Evolutionary conservation across 2,797 vertebrate species (phyloP).

Genomic region (Malurus splendens): DNA sequence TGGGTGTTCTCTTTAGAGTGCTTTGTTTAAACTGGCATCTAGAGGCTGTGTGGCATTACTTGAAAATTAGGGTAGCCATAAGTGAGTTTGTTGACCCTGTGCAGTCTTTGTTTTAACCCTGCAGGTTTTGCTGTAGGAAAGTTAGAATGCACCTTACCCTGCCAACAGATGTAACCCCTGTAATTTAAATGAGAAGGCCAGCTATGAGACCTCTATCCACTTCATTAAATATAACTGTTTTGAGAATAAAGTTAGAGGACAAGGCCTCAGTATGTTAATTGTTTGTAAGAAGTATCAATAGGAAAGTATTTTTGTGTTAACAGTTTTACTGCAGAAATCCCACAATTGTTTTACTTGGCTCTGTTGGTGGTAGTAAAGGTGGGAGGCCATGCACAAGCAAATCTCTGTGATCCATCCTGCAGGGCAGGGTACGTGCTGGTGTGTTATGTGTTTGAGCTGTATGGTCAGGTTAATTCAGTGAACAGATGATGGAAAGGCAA

Average conservation of each 20-base stretch:
- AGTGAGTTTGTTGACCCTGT: neutral
- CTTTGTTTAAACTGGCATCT: neutral
- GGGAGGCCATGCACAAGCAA: neutral
- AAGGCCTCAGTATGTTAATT: neutral
- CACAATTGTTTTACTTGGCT: neutral
- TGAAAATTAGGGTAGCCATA: neutral
- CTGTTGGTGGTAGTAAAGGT: neutral
- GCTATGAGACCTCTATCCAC: neutral
- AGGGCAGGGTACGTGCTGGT: neutral
- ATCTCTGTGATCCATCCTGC: fast-evolving
- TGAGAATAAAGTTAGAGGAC: neutral
- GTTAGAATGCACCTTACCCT: neutral
- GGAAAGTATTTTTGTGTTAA: neutral
- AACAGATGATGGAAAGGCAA: neutral
- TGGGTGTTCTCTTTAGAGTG: neutral
- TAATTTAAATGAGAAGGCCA: neutral
- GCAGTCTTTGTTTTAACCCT: neutral
- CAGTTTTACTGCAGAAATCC: neutral
- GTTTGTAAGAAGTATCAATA: neutral
- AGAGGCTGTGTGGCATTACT: neutral
- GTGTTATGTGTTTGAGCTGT: neutral
- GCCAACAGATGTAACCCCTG: neutral
- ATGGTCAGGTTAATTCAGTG: neutral
- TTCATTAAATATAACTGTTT: neutral
- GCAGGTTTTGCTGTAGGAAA: neutral